Conservation (phyloP, 2,888 invertebrate genomes). For the Coleophora deauratella region DNA sequence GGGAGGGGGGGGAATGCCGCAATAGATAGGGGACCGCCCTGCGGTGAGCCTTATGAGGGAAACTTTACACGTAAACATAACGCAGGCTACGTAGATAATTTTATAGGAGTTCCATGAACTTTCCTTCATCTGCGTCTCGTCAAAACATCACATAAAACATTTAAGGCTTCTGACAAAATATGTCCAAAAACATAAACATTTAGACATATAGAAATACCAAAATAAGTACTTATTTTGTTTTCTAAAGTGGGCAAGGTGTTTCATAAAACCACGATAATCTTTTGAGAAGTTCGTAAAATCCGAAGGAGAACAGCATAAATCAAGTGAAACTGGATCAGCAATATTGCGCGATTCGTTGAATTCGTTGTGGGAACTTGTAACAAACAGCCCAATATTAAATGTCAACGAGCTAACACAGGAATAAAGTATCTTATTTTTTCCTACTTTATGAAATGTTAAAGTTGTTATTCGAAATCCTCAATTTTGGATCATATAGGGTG, state of each 20-base stretch:
- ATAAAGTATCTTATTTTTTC: constrained; percentile 10
- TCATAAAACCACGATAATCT: constrained; percentile 2
- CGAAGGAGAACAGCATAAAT: constrained; percentile 11
- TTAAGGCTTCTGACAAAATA: too few species aligned
- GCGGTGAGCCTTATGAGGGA: constrained; percentile 64
- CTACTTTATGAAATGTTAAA: constrained; percentile 5
- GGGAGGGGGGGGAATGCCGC: constrained; percentile 31
- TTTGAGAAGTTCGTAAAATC: too few species aligned
- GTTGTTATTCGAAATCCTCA: too few species aligned
- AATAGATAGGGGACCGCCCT: constrained; percentile 68
- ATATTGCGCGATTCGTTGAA: constrained; percentile 16
- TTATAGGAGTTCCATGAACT: too few species aligned
- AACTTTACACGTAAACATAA: constrained; percentile 62
- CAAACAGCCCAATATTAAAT: constrained; percentile 18
- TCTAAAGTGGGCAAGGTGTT: background rate
- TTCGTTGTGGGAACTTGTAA: constrained; percentile 17
- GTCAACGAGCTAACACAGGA: constrained; percentile 15
- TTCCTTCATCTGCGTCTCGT: too few species aligned
- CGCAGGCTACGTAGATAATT: constrained; percentile 10
- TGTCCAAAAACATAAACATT: too few species aligned
- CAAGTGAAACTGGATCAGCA: constrained; percentile 18
- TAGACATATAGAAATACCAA: too few species aligned
- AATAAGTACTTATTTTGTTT: too few species aligned
- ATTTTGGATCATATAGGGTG: too few species aligned
- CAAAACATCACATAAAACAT: too few species aligned